Evolutionary conservation across 1,140 invertebrate genomes (phyloP).

Genomic region (Eufriesea mexicana): DNA sequence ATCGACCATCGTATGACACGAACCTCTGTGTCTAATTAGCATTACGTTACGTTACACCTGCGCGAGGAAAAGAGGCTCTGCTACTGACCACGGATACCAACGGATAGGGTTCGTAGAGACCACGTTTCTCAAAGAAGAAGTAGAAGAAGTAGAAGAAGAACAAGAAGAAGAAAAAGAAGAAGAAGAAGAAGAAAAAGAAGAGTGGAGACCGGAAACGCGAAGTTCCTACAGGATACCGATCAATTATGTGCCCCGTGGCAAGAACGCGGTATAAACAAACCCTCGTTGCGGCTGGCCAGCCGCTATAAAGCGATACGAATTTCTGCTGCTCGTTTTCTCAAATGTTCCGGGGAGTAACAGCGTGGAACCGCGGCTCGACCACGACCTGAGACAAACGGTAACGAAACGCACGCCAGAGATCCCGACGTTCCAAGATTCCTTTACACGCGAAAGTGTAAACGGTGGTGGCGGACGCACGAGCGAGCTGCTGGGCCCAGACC

Average conservation of each 20-base stretch:
- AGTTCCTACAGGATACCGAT: conserved; percentile 12
- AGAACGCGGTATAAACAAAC: conserved; percentile 43
- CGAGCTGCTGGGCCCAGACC: conserved; percentile 34
- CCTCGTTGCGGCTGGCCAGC: conserved; percentile 31
- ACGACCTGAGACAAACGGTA: conserved; percentile 77
- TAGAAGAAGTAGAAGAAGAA: no score
- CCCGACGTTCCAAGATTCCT: conserved; percentile 49
- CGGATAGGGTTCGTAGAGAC: no score
- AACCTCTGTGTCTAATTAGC: no score
- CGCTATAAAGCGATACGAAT: conserved; percentile 52
- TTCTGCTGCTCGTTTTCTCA: conserved; percentile 56
- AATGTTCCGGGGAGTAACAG: conserved; percentile 52
- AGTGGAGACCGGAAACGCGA: background rate
- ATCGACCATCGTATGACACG: no score
- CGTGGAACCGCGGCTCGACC: conserved; percentile 68
- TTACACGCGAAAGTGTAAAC: conserved; percentile 77
- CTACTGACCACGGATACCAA: no score
- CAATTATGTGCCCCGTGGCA: conserved; percentile 26
- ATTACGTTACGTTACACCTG: no score
- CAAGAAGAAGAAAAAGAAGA: no score
- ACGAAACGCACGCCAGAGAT: conserved; percentile 67
- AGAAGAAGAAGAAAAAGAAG: no score
- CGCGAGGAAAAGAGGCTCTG: no score
- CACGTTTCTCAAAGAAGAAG: no score
- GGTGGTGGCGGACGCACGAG: conserved; percentile 72